phyloP scores from a whole-genome alignment of 2,888 invertebrate genomes.

The Pandemis heparana region DNA sequence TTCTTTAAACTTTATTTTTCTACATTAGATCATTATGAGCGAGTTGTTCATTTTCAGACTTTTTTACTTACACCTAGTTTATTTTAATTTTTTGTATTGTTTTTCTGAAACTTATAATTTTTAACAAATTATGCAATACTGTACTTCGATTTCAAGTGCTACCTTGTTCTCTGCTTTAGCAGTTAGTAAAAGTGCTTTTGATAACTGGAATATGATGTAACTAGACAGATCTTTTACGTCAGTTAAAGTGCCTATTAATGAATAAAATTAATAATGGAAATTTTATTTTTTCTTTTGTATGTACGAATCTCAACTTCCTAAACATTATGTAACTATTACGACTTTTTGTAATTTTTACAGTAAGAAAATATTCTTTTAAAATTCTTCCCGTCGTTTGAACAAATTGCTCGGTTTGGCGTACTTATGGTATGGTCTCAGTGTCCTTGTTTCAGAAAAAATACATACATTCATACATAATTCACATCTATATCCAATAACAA shows the following conservation, averaged over 20 bases:
- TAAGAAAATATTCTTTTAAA: too few relatives aligned
- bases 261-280: background rate
- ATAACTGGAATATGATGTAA: conserved; percentile 36
- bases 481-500: too few relatives aligned
- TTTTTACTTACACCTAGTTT: background rate
- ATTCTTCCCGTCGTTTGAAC: too few relatives aligned
- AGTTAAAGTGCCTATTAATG: conserved; percentile 9
- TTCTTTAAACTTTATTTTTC: too few relatives aligned
- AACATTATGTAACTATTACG: too few relatives aligned
- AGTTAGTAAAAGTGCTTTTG: conserved; percentile 2
- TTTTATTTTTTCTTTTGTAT: background rate
- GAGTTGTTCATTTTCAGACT: too few relatives aligned
- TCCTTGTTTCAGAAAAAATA: too few relatives aligned
- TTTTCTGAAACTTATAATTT: background rate
- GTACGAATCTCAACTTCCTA: background rate
- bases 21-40: too few relatives aligned
- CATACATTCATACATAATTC: too few relatives aligned
- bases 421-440: too few relatives aligned
- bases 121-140: background rate
- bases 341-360: too few relatives aligned
- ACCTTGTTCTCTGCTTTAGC: background rate
- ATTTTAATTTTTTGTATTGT: background rate
- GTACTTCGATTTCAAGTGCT: background rate
- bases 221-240: conserved; percentile 12
- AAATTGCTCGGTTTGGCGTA: too few relatives aligned